phyloP scores from a whole-genome alignment of 2,113 vertebrate genomes.

The Solea solea region DNA sequence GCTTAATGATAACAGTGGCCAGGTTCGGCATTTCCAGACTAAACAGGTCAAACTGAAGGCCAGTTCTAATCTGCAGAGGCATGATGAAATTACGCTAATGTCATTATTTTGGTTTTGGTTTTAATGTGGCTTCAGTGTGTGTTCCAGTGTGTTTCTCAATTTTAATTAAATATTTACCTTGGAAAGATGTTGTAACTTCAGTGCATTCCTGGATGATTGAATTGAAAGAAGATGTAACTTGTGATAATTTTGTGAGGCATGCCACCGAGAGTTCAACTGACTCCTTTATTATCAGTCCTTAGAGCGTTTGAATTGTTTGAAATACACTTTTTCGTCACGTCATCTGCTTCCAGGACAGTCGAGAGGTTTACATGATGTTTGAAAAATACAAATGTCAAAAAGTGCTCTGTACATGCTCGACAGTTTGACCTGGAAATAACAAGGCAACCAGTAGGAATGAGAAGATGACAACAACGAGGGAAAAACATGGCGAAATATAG shows the following conservation, averaged over 20 bases:
- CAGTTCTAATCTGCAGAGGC: constrained; percentile 53
- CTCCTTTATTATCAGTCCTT: background rate
- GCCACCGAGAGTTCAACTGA: constrained; percentile 16
- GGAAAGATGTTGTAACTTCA: background rate
- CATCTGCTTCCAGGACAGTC: no score
- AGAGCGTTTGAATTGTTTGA: constrained; percentile 2
- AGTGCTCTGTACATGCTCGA: no score
- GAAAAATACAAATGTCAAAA: no score
- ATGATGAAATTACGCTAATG: constrained; percentile 36
- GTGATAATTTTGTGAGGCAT: background rate
- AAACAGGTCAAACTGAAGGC: constrained; percentile 26
- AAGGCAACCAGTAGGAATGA: no score
- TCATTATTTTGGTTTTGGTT: constrained; percentile 18
- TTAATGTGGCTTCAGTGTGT: background rate
- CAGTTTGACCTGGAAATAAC: no score
- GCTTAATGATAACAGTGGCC: constrained; percentile 56
- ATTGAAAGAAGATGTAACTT: background rate
- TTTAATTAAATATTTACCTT: constrained; percentile 34
- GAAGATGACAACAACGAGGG: no score
- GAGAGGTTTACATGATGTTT: no score
- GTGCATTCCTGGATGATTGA: constrained; percentile 5
- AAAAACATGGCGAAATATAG: no score
- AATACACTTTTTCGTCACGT: background rate
- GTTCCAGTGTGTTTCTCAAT: constrained; percentile 13
- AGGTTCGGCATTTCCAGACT: constrained; percentile 33